A percentile compares a stretch with the other conserved stretches of the same genome.
phyloP scores from a whole-genome alignment of 2,888 invertebrate genomes.

The Synanthedon tipuliformis region DNA sequence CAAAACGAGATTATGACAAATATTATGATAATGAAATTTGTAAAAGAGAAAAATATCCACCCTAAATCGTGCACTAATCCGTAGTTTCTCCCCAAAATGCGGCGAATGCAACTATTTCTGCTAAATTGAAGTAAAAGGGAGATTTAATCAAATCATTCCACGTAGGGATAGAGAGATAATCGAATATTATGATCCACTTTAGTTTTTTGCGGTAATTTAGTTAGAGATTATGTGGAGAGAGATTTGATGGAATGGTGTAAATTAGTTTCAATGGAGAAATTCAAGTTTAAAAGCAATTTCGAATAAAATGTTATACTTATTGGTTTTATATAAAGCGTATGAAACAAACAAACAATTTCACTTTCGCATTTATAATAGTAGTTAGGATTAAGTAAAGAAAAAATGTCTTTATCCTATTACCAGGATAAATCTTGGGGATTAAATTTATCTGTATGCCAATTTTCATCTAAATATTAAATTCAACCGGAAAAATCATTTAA shows the following conservation, averaged over 20 bases:
- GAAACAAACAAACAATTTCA: no score
- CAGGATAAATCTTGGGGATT: no score
- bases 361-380: no score
- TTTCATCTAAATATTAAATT: no score
- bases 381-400: no score
- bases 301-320: no score
- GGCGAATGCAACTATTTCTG: slow-evolving; percentile 48
- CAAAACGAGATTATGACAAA: slow-evolving; percentile 13
- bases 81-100: slow-evolving; percentile 38
- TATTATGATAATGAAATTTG: slow-evolving; percentile 50
- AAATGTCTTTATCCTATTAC: no score
- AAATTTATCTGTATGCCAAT: no score
- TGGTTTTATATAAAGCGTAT: no score
- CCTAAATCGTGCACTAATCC: slow-evolving; percentile 31
- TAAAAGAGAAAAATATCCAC: slow-evolving; percentile 38
- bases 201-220: slow-evolving; percentile 24
- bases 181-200: slow-evolving; percentile 43
- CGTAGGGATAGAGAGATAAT: slow-evolving; percentile 32
- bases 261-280: no score
- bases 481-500: no score
- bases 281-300: no score
- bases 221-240: not conserved
- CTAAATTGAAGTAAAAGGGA: slow-evolving; percentile 54
- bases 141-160: slow-evolving; percentile 47
- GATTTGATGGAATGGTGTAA: not conserved